A percentile compares a stretch with the other conserved stretches of the same genome.
phyloP scores from a whole-genome alignment of 2,888 invertebrate species.

The Aporophyla nigra region DNA sequence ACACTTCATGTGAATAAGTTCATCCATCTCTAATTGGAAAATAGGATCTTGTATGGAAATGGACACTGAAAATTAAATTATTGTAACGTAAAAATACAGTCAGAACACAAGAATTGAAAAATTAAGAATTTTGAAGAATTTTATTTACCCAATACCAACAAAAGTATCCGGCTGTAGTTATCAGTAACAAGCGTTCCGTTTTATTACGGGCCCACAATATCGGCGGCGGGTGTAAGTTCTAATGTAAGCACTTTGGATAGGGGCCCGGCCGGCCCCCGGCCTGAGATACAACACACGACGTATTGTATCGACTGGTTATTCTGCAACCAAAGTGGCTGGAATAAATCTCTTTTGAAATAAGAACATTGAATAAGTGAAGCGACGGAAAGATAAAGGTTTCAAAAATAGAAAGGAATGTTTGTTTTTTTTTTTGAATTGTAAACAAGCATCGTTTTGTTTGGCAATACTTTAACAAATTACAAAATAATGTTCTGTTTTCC shows the following conservation, averaged over 20 bases:
- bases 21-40: not conserved
- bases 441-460: not conserved
- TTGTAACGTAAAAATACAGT: not conserved
- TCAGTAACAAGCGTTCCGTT: conserved; percentile 60
- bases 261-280: conserved; percentile 80
- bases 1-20: not conserved
- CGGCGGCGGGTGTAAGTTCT: conserved; percentile 75
- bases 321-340: conserved; percentile 57
- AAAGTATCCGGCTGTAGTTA: conserved; percentile 44
- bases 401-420: not conserved
- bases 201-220: conserved; percentile 61
- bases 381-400: not conserved
- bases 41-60: not conserved
- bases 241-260: conserved; percentile 81
- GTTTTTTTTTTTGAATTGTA: not conserved
- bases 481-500: conserved; percentile 6
- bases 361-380: not conserved
- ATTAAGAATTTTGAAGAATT: not conserved
- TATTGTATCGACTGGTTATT: conserved; percentile 68
- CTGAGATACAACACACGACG: conserved; percentile 78
- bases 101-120: not conserved
- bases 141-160: conserved; percentile 3
- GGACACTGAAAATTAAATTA: not conserved
- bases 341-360: not conserved
- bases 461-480: not conserved